Base-by-base conservation (phyloP, 2,113 vertebrate species). In the Coreoperca whiteheadi region DNA sequence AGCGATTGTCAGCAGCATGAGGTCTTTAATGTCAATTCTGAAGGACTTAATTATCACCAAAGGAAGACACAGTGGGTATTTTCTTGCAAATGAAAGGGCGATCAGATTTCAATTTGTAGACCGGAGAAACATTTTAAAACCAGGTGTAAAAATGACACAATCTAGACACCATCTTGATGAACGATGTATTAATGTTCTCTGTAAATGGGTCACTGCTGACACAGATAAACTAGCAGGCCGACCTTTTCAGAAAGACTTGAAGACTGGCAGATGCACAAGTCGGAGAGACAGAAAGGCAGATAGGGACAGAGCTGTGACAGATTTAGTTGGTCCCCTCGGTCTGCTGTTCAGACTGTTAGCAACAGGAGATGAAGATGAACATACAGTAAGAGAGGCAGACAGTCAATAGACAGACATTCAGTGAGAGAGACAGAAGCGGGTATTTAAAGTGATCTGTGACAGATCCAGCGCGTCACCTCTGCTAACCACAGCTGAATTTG, bases 21-120 rank as follows among this genome's bases (percentile, higher is more conserved):
- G 67, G 30, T 28, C 51, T 56, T 70, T 71, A 74, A 48, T 72
- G 81, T 61, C 72, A 83, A 7, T 53, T 79, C 6, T 74, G 69
- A 87, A 71, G 57, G 64, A 84, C 51, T 75, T 34, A 53, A 77
- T 87, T 81, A 79, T 85, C 77, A 4, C 73, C 32, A 2, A 41
- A 34, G 57, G 64, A 54, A 43, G 43, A 28, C 10, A 16, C 37
- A 23, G 56, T 2, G 8, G 1, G 46, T 76, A 6, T 67, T 79
- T 51, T 79, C 50, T 8, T 61, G 61, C 30, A 25, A 85, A 67
- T 30, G 10, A 90, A 88, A 91, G 82, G 82, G 41, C 82, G 83
- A 76, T 81, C 84, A 63, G 82, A 87, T 85, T 74, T 75, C 41
- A 77, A 75, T 88, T 71, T 56, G 37, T 37, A 46, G 23, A 74